A percentile compares a stretch with the other conserved stretches of the same genome.
Evolutionary conservation across 2,797 vertebrate species (phyloP).

Genomic region (Lithobates pipiens): DNA sequence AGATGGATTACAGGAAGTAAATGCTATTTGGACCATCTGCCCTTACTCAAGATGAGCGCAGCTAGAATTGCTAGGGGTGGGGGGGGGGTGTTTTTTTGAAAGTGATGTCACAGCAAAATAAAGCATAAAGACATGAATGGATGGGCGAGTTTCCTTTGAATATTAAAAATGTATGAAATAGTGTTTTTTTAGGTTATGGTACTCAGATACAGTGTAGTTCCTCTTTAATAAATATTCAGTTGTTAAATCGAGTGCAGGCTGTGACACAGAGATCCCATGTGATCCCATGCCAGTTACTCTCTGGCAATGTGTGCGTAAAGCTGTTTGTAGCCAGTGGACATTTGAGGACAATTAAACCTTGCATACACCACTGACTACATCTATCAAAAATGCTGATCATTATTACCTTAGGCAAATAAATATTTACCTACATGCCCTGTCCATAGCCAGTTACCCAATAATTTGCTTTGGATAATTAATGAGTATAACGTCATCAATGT

Average conservation of each 20-base stretch:
- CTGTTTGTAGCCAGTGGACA: conserved; percentile 2
- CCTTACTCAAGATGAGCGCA: no score
- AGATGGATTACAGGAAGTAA: no score
- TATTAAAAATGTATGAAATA: no score
- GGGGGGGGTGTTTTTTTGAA: no score
- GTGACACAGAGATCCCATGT: not conserved
- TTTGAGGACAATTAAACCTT: conserved; percentile 42
- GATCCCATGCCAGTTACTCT: not conserved
- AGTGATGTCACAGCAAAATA: no score
- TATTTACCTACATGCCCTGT: conserved; percentile 23
- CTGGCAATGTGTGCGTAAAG: conserved; percentile 1
- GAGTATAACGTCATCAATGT: conserved; percentile 43
- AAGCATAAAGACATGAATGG: no score
- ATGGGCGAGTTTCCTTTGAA: no score
- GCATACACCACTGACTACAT: conserved; percentile 22
- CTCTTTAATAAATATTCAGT: not conserved
- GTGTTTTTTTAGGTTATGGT: no score
- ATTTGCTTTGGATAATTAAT: conserved; percentile 27
- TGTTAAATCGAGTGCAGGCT: not conserved
- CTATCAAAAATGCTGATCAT: conserved; percentile 31
- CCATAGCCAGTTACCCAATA: conserved; percentile 11
- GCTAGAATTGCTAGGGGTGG: no score
- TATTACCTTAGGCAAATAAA: conserved; percentile 34
- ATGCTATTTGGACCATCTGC: no score
- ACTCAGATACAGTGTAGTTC: no score